These are phyloP conservation scores for Galemys pyrenaicus DNA, from an alignment of 2,113 vertebrate species.

Conservation along the genomic window DNA sequence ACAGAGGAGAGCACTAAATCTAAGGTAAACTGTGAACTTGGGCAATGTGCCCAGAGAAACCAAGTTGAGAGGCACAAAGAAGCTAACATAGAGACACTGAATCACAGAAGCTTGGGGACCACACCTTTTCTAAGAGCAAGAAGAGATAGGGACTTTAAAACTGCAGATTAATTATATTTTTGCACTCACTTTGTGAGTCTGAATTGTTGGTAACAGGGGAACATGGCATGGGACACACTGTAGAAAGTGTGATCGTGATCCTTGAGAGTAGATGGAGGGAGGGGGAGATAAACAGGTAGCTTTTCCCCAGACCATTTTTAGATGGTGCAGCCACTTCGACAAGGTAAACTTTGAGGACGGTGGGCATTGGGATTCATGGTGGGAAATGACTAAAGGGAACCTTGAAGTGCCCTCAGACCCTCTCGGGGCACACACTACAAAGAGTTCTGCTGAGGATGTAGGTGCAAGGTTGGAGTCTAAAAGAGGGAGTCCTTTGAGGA, in stretches of 20 bases:
- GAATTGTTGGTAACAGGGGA: background rate
- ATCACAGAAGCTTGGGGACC: background rate
- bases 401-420: background rate
- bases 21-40: background rate
- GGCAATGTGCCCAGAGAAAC: background rate
- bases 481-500: background rate
- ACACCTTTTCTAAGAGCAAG: background rate
- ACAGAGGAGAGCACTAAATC: background rate
- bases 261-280: background rate
- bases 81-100: background rate
- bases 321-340: background rate
- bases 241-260: background rate
- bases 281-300: background rate
- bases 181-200: background rate
- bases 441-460: background rate
- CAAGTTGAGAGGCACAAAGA: background rate
- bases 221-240: background rate
- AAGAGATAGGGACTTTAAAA: background rate
- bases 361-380: background rate
- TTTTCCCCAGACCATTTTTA: slow-evolving; percentile 24
- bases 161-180: background rate
- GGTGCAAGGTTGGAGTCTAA: background rate
- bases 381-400: background rate
- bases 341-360: background rate
- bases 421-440: background rate